A percentile compares a stretch with the other conserved stretches of the same genome.
Evolutionary conservation across 2,888 invertebrate species (phyloP).

Genomic region (Nephrotoma guestfalica): DNA sequence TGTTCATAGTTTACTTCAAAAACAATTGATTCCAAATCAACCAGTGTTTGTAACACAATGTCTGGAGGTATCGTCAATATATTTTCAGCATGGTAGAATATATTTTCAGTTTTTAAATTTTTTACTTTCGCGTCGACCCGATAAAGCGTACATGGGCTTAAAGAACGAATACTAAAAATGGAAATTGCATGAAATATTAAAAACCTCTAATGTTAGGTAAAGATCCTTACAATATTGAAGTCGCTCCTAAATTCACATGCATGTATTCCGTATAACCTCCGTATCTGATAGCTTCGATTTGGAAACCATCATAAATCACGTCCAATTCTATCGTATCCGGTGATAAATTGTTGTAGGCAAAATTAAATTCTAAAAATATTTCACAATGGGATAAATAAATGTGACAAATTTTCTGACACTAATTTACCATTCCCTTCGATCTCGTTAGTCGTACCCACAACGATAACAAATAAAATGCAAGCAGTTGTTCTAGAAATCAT

Average conservation of each 20-base stretch:
- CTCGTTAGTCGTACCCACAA: neutral
- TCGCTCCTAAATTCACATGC: too few relatives aligned
- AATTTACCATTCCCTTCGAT: neutral
- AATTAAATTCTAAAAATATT: neutral
- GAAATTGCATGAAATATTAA: neutral
- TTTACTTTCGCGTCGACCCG: neutral
- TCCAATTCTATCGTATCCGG: neutral
- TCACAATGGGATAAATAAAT: neutral
- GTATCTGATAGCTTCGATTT: neutral
- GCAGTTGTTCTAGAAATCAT: neutral
- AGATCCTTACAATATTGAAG: too few relatives aligned
- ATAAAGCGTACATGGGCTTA: neutral
- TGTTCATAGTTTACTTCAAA: neutral
- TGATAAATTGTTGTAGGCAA: neutral
- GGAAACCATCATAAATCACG: neutral
- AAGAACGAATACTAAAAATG: neutral
- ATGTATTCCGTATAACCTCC: neutral
- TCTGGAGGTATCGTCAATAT: neutral
- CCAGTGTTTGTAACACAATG: neutral
- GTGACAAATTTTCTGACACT: neutral
- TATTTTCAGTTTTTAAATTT: neutral
- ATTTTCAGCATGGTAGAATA: neutral
- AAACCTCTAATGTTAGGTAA: too few relatives aligned
- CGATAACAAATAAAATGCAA: neutral
- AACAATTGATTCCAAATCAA: neutral